phyloP scores from a whole-genome alignment of 2,113 vertebrate genomes.

The Siniperca chuatsi region DNA sequence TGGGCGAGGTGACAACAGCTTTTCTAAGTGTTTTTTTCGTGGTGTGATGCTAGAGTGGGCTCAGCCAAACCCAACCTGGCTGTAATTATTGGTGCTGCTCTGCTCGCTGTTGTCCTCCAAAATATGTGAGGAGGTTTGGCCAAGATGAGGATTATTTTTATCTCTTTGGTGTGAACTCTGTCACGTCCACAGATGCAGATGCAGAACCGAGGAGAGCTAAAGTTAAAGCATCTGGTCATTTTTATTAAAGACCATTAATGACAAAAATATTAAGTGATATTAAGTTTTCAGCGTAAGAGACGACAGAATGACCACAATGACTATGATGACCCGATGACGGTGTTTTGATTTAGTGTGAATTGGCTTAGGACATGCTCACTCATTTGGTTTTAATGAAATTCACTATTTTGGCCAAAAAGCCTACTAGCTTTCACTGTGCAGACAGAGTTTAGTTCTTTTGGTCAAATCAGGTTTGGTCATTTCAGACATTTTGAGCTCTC shows the following conservation, averaged over 20 bases:
- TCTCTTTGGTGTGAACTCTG: slow-evolving; percentile 29
- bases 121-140: slow-evolving; percentile 31
- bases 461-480: background rate
- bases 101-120: slow-evolving; percentile 12
- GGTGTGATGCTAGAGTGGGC: slow-evolving; percentile 25
- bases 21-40: slow-evolving; percentile 1
- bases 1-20: slow-evolving; percentile 17
- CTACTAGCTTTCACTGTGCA: background rate
- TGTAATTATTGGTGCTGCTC: slow-evolving; percentile 63
- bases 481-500: background rate
- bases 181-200: slow-evolving; percentile 51
- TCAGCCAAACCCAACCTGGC: slow-evolving; percentile 61
- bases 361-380: background rate
- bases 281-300: background rate
- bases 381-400: background rate
- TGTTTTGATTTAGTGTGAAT: background rate
- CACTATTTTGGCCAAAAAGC: too few species aligned
- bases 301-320: background rate
- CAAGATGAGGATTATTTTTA: slow-evolving; percentile 47
- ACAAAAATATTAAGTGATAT: background rate
- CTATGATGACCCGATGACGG: background rate
- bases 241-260: background rate
- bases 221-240: background rate
- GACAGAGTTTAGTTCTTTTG: background rate
- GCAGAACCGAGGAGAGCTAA: background rate